Evolutionary conservation across 2,113 vertebrate genomes (phyloP).

Genomic region (Macheiramphus alcinus): DNA sequence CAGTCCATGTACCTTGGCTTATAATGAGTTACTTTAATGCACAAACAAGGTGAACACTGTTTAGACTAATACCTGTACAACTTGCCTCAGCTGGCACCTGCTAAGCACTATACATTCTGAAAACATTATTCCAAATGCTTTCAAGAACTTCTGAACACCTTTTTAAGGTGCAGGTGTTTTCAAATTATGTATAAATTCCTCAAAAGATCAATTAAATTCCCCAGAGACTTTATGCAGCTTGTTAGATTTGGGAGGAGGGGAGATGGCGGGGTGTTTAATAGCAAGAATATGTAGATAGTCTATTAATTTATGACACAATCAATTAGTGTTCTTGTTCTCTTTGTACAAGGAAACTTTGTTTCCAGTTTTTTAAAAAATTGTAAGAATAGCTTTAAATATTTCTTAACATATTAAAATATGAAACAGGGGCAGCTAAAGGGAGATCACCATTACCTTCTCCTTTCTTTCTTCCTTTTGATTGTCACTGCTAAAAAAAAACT

Average conservation of each 20-base stretch:
- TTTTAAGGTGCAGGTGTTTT: conserved; percentile 35
- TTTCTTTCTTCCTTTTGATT: neutral
- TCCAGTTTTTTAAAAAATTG: neutral
- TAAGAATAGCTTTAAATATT: neutral
- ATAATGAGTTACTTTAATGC: conserved; percentile 2
- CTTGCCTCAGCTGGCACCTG: neutral
- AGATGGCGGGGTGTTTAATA: neutral
- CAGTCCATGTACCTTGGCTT: neutral
- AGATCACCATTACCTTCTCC: neutral
- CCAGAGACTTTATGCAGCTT: neutral
- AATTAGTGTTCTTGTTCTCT: neutral
- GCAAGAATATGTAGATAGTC: neutral
- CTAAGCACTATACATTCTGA: neutral
- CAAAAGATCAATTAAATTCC: conserved; percentile 6
- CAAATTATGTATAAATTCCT: neutral
- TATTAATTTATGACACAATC: neutral
- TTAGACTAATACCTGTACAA: conserved; percentile 19
- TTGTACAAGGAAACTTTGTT: neutral
- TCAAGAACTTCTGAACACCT: neutral
- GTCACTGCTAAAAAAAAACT: neutral
- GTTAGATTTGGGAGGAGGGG: neutral
- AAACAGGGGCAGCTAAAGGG: neutral
- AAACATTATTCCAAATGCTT: conserved; percentile 24
- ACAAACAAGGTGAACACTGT: conserved; percentile 44
- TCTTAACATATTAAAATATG: neutral